Percentiles rank a stretch among this genome's conserved stretches.
phyloP scores from a whole-genome alignment of 2,113 vertebrate genomes.

The Protomyctophum bolini region DNA sequence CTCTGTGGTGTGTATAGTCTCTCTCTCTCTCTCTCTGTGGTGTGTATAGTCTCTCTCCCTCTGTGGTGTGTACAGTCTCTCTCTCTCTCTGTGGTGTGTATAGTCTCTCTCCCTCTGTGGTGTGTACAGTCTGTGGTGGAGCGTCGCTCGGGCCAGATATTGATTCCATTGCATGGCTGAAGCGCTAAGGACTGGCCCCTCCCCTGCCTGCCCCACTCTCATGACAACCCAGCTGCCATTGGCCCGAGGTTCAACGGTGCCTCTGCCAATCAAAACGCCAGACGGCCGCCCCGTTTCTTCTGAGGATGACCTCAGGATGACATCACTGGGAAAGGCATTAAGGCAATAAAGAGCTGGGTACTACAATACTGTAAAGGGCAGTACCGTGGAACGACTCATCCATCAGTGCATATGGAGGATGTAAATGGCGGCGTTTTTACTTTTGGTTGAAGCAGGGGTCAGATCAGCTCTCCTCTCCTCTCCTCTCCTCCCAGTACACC shows the following conservation, averaged over 20 bases:
- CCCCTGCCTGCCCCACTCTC: slow-evolving; percentile 79
- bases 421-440: slow-evolving; percentile 64
- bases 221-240: slow-evolving; percentile 88
- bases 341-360: slow-evolving; percentile 71
- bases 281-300: slow-evolving; percentile 49
- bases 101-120: no score
- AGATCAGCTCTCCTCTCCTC: slow-evolving; percentile 17
- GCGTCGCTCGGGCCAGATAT: slow-evolving; percentile 82
- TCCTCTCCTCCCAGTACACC: not conserved
- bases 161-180: slow-evolving; percentile 83
- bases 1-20: no score
- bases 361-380: slow-evolving; percentile 75
- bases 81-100: no score
- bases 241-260: slow-evolving; percentile 74
- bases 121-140: slow-evolving; percentile 25
- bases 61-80: no score
- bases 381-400: slow-evolving; percentile 66
- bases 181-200: slow-evolving; percentile 86
- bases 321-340: slow-evolving; percentile 74
- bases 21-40: no score
- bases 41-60: no score
- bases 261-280: slow-evolving; percentile 79
- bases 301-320: slow-evolving; percentile 75
- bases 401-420: slow-evolving; percentile 57
- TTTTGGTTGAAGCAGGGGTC: slow-evolving; percentile 65